Evolutionary conservation across 2,888 invertebrate genomes (phyloP).

Genomic region (Pterostichus niger): DNA sequence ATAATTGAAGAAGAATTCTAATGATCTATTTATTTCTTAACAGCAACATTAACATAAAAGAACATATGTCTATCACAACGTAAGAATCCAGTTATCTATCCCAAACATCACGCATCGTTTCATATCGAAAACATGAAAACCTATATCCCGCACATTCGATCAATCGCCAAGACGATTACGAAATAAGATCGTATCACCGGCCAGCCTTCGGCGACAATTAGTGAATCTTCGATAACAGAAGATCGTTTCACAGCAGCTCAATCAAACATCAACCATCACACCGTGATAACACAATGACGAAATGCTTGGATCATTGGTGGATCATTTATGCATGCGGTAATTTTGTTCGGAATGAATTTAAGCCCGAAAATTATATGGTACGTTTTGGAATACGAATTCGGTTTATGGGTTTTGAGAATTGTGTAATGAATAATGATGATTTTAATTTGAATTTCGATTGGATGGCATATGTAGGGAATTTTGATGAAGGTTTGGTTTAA

Average conservation of each 20-base stretch:
- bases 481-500: conserved; percentile 22
- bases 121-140: conserved; percentile 47
- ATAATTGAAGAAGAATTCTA: conserved; percentile 24
- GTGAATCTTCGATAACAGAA: conserved; percentile 60
- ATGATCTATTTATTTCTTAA: conserved; percentile 47
- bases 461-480: conserved; percentile 18
- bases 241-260: conserved; percentile 49
- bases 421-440: conserved; percentile 51
- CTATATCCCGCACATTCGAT: conserved; percentile 45
- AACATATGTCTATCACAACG: conserved; percentile 17
- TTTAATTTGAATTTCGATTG: conserved; percentile 54
- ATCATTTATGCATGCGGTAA: conserved; percentile 54
- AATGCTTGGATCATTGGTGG: neutral
- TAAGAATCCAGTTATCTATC: conserved; percentile 27
- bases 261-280: neutral
- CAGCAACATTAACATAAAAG: conserved; percentile 22
- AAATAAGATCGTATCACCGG: conserved; percentile 54
- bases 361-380: conserved; percentile 59
- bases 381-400: conserved; percentile 60
- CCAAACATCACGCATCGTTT: conserved; percentile 30
- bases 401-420: conserved; percentile 62
- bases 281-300: conserved; percentile 5
- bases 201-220: conserved; percentile 63
- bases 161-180: conserved; percentile 57
- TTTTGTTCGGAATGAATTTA: conserved; percentile 36